Base-by-base conservation (phyloP, 1,140 invertebrate species). In the Popillia japonica region DNA sequence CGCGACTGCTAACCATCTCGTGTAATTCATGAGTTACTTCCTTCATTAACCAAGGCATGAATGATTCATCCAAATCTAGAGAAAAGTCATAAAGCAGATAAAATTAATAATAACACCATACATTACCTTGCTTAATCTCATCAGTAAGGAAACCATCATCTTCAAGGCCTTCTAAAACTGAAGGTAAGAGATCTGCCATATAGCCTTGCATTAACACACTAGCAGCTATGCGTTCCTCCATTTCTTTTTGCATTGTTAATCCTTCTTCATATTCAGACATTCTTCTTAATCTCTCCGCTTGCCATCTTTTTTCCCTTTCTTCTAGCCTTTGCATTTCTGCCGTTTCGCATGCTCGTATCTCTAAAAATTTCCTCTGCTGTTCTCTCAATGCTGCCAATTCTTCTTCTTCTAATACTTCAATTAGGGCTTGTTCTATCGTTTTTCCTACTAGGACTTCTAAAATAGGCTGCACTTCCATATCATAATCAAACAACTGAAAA, bases 41-140 rank as follows among this genome's bases (percentile, higher is more conserved):
- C 14, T 92, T 91, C 86, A 95, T 92, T 78, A 97, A 87, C 95
- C 95, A 97, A n/a, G 95, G 94, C 89, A 96, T 92, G 86, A 96
- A 94, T 64, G 91, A 91, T 82, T 95, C 93, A 83, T 96, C 94
- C 0, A 94, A 88, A 77, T 93, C 92, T 91, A 83, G 0, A n/a
- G 86, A 86, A 6, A 55, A 55, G n/a, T 17, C 14, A 6, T 72
- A 79, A 83, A 72, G 55, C 10, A 64, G 59, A 20, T 40, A 40
- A 27, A 44, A 41, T 77, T 11, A 76, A 41, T 3, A 74, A 41
- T 74, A 20, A 10, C 64, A 74, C 0, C 72, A 4, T 73, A 20
- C 41, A 83, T 83, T 83, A 92, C 93, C 93, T 88, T 90, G 86
- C 85, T 92, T 91, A 77, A 94, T 90, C 68, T 92, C 91, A 83